Conservation (phyloP, 2,113 vertebrate genomes). For the Toxotes jaculatrix region DNA sequence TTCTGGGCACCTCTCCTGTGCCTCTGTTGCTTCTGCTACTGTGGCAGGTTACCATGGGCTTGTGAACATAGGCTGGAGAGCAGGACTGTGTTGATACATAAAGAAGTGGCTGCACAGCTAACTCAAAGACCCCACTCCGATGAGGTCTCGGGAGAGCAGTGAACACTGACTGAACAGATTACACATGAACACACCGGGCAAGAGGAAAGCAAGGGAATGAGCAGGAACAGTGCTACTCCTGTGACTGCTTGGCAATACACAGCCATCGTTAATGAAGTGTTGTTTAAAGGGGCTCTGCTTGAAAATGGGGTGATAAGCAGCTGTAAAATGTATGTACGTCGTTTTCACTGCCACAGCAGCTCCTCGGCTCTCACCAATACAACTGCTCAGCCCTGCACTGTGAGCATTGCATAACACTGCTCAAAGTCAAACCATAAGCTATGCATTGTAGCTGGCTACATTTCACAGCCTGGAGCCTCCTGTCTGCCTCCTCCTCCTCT, state of each 20-base stretch:
- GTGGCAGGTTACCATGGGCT: slow-evolving; percentile 13
- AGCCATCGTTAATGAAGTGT: slow-evolving; percentile 60
- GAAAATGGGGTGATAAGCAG: slow-evolving; percentile 63
- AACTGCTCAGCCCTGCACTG: slow-evolving; percentile 6
- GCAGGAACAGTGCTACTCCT: slow-evolving; percentile 22
- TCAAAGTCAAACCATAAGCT: slow-evolving; percentile 61
- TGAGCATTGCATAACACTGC: slow-evolving; percentile 56
- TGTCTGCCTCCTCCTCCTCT: slow-evolving; percentile 39
- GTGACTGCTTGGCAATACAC: slow-evolving; percentile 34
- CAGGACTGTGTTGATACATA: slow-evolving; percentile 3
- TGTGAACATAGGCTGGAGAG: slow-evolving; percentile 1
- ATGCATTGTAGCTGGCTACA: slow-evolving; percentile 46
- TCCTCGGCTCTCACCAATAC: slow-evolving; percentile 31
- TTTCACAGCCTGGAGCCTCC: slow-evolving; percentile 59
- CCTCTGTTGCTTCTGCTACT: slow-evolving; percentile 13
- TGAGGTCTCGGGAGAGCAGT: slow-evolving; percentile 45
- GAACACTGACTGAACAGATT: slow-evolving; percentile 48
- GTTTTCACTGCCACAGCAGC: slow-evolving; percentile 49
- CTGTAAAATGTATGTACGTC: slow-evolving; percentile 45
- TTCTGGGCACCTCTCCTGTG: background rate
- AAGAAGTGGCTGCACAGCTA: slow-evolving; percentile 30
- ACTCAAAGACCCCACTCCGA: slow-evolving; percentile 30
- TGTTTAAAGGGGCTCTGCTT: slow-evolving; percentile 34
- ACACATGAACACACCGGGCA: slow-evolving; percentile 42
- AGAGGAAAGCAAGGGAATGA: slow-evolving; percentile 25